phyloP scores from a whole-genome alignment of 2,797 vertebrate genomes.

The Myotis vivesi region DNA sequence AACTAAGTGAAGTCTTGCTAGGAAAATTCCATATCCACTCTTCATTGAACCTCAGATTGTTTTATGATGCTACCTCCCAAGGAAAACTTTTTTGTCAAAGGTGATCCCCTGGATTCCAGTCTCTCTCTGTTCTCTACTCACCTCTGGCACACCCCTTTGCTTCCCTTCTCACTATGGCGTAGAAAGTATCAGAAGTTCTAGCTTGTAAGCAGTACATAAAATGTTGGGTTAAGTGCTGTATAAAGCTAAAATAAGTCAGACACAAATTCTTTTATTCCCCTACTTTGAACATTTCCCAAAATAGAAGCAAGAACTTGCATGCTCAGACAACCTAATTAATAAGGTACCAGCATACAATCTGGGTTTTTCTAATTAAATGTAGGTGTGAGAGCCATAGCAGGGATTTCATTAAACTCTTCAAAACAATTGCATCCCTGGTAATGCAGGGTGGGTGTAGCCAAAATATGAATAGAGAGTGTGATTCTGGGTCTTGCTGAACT shows the following conservation, averaged over 20 bases:
- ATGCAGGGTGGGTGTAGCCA: not conserved
- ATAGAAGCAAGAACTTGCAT: not conserved
- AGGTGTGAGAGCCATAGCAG: not conserved
- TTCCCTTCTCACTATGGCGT: not conserved
- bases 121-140: not conserved
- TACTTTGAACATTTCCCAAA: not conserved
- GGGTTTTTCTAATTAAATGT: not conserved
- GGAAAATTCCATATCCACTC: not conserved
- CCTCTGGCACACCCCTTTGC: not conserved
- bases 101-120: not conserved
- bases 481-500: not conserved
- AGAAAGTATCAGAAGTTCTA: not conserved
- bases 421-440: not conserved
- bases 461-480: not conserved
- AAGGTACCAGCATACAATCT: not conserved
- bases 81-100: not conserved
- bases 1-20: not conserved
- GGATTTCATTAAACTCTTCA: not conserved
- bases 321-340: not conserved
- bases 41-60: not conserved
- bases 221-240: not conserved
- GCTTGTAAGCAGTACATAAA: not conserved
- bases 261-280: slow-evolving; percentile 55
- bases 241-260: not conserved
- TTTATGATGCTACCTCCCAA: not conserved